A percentile compares a stretch with the other conserved stretches of the same genome.
phyloP scores from a whole-genome alignment of 2,113 vertebrate species.

The Salminus brasiliensis region DNA sequence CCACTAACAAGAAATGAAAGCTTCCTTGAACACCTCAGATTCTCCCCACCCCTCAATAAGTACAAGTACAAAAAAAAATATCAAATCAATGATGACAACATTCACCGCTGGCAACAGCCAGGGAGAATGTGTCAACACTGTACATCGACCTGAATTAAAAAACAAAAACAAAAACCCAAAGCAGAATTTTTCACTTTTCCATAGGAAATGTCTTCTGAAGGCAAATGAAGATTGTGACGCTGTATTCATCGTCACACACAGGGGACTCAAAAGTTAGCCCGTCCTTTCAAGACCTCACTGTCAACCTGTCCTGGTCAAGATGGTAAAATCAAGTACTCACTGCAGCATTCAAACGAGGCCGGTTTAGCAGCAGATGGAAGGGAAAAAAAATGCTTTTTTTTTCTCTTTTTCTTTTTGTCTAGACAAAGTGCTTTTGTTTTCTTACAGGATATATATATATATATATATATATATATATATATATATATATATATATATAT shows the following conservation, averaged over 20 bases:
- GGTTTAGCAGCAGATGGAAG: constrained; percentile 99
- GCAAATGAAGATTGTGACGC: constrained; percentile 77
- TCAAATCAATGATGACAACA: constrained; percentile 74
- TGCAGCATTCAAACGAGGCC: constrained; percentile 98
- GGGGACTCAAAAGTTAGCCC: constrained; percentile 67
- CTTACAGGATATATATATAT: constrained; percentile 91
- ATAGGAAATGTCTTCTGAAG: constrained; percentile 85
- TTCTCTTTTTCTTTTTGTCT: constrained; percentile 76
- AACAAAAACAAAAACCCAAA: constrained; percentile 83
- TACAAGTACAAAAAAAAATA: constrained; percentile 70
- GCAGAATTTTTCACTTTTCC: constrained; percentile 81
- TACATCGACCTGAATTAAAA: constrained; percentile 83
- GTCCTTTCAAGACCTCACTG: constrained; percentile 69
- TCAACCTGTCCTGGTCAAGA: constrained; percentile 85
- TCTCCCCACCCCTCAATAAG: constrained; percentile 62
- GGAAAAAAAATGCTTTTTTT: constrained; percentile 85
- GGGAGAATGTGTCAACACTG: constrained; percentile 81
- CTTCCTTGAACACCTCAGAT: constrained; percentile 67
- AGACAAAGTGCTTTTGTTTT: constrained; percentile 98
- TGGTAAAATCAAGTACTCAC: constrained; percentile 90
- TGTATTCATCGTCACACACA: constrained; percentile 71
- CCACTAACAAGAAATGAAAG: constrained; percentile 61
- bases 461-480: constrained; percentile 69
- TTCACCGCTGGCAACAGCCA: constrained; percentile 68
- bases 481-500: constrained; percentile 46